phyloP scores from a whole-genome alignment of 2,888 invertebrate species.

The Troides helena region DNA sequence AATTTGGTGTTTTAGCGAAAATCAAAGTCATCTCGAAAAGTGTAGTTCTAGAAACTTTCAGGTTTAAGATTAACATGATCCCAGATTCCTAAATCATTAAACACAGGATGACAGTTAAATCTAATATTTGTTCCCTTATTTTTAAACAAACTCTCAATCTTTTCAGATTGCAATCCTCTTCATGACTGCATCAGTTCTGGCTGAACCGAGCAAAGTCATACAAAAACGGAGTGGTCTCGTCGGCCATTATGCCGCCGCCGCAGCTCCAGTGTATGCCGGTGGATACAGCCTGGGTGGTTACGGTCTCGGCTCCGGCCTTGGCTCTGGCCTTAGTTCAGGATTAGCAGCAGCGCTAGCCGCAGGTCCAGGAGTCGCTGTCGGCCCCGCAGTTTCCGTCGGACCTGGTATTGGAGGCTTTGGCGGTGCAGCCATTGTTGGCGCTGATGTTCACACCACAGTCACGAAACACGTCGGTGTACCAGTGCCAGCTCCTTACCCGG shows the following conservation, averaged over 20 bases:
- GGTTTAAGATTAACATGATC: too few relatives aligned
- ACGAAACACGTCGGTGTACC: conserved; percentile 75
- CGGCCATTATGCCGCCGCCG: conserved; percentile 57
- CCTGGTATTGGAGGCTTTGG: conserved; percentile 38
- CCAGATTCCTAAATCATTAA: too few relatives aligned
- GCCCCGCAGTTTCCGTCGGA: conserved; percentile 32
- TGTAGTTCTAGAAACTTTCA: too few relatives aligned
- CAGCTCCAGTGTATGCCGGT: conserved; percentile 35
- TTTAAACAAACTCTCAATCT: background rate
- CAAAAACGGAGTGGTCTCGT: conserved; percentile 69
- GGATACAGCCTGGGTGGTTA: conserved; percentile 41
- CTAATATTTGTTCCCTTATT: background rate
- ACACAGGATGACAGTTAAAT: too few relatives aligned
- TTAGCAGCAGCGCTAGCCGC: conserved; percentile 21
- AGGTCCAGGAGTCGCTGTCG: conserved; percentile 31
- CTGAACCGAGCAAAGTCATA: conserved; percentile 69
- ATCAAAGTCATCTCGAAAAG: too few relatives aligned
- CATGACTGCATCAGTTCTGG: conserved; percentile 62
- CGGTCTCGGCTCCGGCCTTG: conserved; percentile 36
- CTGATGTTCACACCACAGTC: conserved; percentile 73
- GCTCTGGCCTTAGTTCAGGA: conserved; percentile 33
- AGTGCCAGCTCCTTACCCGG: conserved; percentile 73
- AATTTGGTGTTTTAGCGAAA: too few relatives aligned
- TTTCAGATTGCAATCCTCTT: conserved; percentile 64
- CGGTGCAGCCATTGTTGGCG: conserved; percentile 58